Evolutionary conservation across 2,113 vertebrate species (phyloP), one percentile per base, ranked within the genome.

Genomic region (Aptenodytes forsteri): DNA sequence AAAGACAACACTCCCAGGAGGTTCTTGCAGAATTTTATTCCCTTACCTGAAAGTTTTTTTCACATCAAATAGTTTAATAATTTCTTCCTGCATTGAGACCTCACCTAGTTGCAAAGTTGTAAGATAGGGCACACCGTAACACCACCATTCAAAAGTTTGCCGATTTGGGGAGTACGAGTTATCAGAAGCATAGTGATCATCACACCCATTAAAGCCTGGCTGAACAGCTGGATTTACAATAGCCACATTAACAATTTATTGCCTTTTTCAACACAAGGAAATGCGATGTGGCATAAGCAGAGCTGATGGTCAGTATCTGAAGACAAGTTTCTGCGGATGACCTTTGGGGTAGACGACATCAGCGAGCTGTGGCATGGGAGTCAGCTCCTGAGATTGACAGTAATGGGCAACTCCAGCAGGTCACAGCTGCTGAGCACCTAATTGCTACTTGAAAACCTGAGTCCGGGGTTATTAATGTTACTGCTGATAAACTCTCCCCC

Each of bases 351-450:
- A 89, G 97, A 59, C 54, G 71, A 96, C 62, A 54, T 88, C 95
- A 96, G 91, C 6, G 16, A 90, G 55, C 56, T 91, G 61, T 47
- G 25, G 46, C 56, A 82, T 42, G 42, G 84, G 95, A 94, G 71
- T 10, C 84, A 83, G 90, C 56, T 70, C 76, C 66, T 6, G 7
- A 91, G 38, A 83, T 1, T 50, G 61, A 84, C 93, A 94, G 81
- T 80, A 94, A 83, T 17, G 82, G 92, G 93, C 26, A 90, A 76
- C 56, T 94, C 87, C 92, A 95, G 89, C 90, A 94, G 93, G 95
- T 97, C 97, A 96, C 91, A 94, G 96, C 82, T 96, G 91, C 94
- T 89, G 86, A 97, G 96, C 85, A 97, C 85, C 62, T 97, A 97
- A 97, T 21, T 97, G 96, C 61, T 36, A 96, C 95, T 93, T 59